phyloP scores from a whole-genome alignment of 2,797 vertebrate genomes.

The Masticophis lateralis region DNA sequence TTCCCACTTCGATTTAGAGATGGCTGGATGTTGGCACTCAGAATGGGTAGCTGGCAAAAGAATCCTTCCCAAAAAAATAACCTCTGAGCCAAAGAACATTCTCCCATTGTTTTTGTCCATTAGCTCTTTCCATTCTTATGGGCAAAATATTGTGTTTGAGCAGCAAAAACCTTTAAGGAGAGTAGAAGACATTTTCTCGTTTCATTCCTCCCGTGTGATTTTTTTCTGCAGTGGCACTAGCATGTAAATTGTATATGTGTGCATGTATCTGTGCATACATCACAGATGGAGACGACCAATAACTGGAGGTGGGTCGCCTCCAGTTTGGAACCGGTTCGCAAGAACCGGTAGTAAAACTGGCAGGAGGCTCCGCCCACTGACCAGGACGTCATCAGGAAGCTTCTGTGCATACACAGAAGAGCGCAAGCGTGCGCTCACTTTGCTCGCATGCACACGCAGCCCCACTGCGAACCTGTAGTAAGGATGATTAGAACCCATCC shows the following conservation, averaged over 20 bases:
- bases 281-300: no score
- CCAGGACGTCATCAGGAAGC: no score
- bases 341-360: no score
- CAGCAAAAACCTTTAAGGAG: not conserved
- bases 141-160: not conserved
- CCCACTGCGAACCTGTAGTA: no score
- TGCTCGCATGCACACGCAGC: no score
- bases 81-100: not conserved
- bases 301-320: no score
- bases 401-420: no score
- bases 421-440: no score
- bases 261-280: not conserved
- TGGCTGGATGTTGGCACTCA: not conserved
- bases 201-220: not conserved
- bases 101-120: not conserved
- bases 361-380: no score
- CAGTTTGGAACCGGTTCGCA: no score
- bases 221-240: not conserved
- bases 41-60: not conserved
- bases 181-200: no score
- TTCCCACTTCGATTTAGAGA: not conserved
- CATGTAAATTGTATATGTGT: not conserved
- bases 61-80: not conserved
- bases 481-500: no score
- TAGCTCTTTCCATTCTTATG: not conserved